These are phyloP conservation scores for Pseudomyrmex gracilis DNA, from an alignment of 1,140 invertebrate species.

Conservation along the genomic window DNA sequence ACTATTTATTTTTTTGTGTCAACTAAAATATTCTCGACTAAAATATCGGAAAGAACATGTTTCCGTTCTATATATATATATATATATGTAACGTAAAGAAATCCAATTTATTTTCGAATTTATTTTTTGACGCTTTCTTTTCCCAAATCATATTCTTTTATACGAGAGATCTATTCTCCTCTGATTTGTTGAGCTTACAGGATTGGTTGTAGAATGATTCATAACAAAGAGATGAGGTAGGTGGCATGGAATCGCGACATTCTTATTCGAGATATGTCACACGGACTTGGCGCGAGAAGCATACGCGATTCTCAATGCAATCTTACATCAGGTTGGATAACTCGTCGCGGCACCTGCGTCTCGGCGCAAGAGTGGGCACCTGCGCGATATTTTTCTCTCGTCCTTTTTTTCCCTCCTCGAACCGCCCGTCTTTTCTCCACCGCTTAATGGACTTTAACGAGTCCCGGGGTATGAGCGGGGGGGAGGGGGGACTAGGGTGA, in stretches of 20 bases:
- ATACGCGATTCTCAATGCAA: conserved; percentile 56
- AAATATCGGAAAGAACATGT: neutral
- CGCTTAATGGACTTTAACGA: conserved; percentile 71
- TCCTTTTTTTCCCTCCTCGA: neutral
- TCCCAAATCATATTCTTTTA: neutral
- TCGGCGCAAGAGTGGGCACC: conserved; percentile 28
- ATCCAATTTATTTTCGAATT: no score
- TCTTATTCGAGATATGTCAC: conserved; percentile 52
- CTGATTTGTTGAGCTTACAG: conserved; percentile 1
- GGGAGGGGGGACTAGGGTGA: conserved; percentile 1
- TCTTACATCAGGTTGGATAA: conserved; percentile 38
- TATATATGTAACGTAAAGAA: no score
- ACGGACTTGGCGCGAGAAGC: conserved; percentile 6
- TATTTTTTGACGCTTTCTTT: neutral
- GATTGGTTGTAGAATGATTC: conserved; percentile 10
- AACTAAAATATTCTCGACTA: neutral
- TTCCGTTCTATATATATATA: neutral
- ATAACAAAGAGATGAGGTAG: neutral
- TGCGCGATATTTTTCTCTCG: neutral
- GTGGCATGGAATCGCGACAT: conserved; percentile 41
- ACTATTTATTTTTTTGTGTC: neutral
- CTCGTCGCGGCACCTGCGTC: conserved; percentile 37
- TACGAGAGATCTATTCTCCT: neutral
- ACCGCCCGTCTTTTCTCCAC: conserved; percentile 46
- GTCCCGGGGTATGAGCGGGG: conserved; percentile 29